phyloP scores from a whole-genome alignment of 2,113 vertebrate species.

The Paradoxurus hermaphroditus region DNA sequence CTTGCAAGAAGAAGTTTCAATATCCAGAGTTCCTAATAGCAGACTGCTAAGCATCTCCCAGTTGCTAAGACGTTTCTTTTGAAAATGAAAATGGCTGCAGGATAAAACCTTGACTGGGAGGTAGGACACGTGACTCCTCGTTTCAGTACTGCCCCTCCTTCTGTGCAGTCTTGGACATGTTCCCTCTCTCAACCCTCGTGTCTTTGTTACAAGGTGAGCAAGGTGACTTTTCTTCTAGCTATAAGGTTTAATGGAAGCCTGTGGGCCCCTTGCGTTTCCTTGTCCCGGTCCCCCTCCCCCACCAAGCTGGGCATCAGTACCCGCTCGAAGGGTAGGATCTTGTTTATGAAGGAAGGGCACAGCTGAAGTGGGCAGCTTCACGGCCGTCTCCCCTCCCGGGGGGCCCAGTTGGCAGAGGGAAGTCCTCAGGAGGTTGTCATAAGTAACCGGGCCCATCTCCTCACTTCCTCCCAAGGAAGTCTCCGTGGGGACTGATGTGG shows the following conservation, averaged over 20 bases:
- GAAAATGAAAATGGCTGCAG: background rate
- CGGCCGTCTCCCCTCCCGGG: background rate
- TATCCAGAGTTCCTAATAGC: background rate
- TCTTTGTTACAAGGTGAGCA: background rate
- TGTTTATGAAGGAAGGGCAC: constrained; percentile 38
- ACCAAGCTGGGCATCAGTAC: background rate
- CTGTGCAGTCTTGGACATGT: background rate
- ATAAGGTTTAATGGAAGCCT: background rate
- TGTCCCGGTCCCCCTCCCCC: background rate
- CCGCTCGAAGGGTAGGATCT: background rate
- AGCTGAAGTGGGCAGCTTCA: constrained; percentile 31
- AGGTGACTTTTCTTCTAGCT: background rate
- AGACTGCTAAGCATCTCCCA: background rate
- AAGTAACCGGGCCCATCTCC: constrained; percentile 80
- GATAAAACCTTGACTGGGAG: background rate
- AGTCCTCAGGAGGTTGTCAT: constrained; percentile 71
- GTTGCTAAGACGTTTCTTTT: background rate
- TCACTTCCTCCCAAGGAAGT: constrained; percentile 81
- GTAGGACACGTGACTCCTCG: background rate
- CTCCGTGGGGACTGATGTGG: constrained; percentile 77
- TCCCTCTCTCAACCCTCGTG: background rate
- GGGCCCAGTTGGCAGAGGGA: constrained; percentile 69
- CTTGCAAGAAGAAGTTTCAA: background rate
- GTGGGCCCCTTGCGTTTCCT: background rate
- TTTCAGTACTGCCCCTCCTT: background rate